Conservation (phyloP, 2,888 invertebrate genomes). For the Andrena dorsata region DNA sequence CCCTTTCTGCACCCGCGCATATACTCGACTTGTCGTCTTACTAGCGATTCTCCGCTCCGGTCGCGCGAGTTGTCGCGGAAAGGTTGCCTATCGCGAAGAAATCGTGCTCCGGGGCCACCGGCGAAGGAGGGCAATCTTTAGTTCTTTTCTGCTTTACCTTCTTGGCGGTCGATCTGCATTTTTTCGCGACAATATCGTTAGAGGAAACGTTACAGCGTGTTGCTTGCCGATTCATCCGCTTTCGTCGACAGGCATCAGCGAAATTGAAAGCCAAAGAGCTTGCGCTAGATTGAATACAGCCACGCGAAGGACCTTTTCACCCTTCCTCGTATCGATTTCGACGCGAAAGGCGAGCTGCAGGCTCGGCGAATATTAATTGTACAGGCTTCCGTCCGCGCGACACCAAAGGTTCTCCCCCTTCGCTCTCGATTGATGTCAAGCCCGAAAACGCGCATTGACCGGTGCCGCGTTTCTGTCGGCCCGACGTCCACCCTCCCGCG, state of each 20-base stretch:
- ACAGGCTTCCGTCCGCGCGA: constrained; percentile 57
- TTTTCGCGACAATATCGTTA: neutral
- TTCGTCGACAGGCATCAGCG: neutral
- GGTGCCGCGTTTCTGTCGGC: constrained; percentile 27
- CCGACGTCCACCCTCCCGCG: constrained; percentile 21
- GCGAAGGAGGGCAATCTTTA: neutral
- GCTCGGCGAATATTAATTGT: constrained; percentile 61
- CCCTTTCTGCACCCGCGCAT: constrained; percentile 14
- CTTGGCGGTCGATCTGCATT: neutral
- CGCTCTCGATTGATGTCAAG: constrained; percentile 67
- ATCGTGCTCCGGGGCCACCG: neutral
- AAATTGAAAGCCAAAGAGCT: neutral
- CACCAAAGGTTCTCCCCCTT: constrained; percentile 60
- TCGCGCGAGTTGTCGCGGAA: neutral
- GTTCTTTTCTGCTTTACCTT: neutral
- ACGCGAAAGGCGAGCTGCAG: constrained; percentile 29
- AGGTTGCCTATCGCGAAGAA: neutral
- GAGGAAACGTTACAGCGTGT: too few species aligned
- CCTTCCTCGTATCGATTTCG: constrained; percentile 35
- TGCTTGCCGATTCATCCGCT: too few species aligned
- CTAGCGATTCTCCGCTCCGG: constrained; percentile 1
- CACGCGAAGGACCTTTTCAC: constrained; percentile 22
- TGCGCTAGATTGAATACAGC: neutral
- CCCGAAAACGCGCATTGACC: constrained; percentile 62
- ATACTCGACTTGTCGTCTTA: constrained; percentile 21